Evolutionary conservation across 2,797 vertebrate genomes (phyloP), one percentile per base, ranked within the genome.

Genomic region (Betta splendens): DNA sequence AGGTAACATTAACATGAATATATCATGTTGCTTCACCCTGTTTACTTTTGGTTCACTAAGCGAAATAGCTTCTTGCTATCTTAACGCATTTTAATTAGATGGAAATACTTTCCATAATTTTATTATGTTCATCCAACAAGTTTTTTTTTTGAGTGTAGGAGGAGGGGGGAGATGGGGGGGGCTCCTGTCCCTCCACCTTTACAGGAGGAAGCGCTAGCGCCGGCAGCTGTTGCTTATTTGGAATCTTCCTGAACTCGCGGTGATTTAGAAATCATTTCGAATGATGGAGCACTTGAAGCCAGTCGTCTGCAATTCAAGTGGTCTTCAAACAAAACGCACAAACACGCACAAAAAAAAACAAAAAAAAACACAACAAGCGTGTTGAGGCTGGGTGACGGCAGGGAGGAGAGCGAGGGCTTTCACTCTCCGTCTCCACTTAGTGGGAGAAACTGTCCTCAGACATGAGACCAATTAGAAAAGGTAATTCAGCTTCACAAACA

Each of bases 381-480:
- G 55, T 23, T 37, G 37, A 37, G 31, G 52, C 72, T 72, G 75
- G 83, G 67, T 70, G 80, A 78, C 76, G 70, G 52, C 20, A 16
- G 4, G 62, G 23, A 32, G 44, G 62, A 58, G 46, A 58, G 58
- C 69, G 44, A 75, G 42, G 61, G 38, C 57, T 77, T 76, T 80
- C 55, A 77, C 66, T 80, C 72, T 71, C 59, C 57, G 62, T 73
- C 68, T 62, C 53, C 40, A 70, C 70, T 67, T 63, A 66, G 45
- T 54, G 38, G 31, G 48, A 61, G 56, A 77, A 77, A 57, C 43
- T 68, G 57, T 77, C 73, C 64, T 64, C 62, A 73, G 61, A 80
- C 72, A 66, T 76, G 60, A 77, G 83, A 79, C 49, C 72, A 87
- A 82, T 86, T 84, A 85, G 70, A 49, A 67, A 17, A 22, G 49